Conservation (phyloP, 2,113 vertebrate species). For the Perccottus glenii region DNA sequence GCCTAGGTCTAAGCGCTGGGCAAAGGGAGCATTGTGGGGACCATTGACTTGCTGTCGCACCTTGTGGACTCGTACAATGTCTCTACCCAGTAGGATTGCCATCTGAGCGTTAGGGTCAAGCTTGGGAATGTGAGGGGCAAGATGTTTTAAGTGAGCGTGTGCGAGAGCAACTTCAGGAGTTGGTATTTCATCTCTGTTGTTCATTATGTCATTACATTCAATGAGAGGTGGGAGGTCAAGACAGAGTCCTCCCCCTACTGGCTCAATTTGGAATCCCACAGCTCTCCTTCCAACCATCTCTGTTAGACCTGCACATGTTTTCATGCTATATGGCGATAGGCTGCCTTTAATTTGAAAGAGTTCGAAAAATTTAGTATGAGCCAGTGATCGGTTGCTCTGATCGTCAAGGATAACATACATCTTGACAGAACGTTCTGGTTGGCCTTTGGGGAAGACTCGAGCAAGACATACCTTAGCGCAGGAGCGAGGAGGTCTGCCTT, state of each 20-base stretch:
- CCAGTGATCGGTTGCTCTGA: slow-evolving; percentile 32
- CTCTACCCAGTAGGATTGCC: slow-evolving; percentile 3
- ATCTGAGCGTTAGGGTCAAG: slow-evolving; percentile 23
- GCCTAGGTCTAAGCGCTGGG: slow-evolving; percentile 3
- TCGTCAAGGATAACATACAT: slow-evolving; percentile 25
- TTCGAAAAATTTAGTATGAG: slow-evolving; percentile 21
- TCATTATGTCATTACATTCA: slow-evolving; percentile 14
- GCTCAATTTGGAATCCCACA: slow-evolving; percentile 4
- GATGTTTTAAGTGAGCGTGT: not conserved
- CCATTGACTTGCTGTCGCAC: slow-evolving; percentile 6
- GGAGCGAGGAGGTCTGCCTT: not conserved
- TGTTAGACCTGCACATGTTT: slow-evolving; percentile 10
- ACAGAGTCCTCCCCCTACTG: not conserved
- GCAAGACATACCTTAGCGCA: slow-evolving; percentile 28
- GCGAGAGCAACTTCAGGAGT: slow-evolving; percentile 10
- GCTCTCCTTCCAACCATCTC: slow-evolving; percentile 16
- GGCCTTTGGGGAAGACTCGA: slow-evolving; percentile 13
- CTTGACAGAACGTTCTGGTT: slow-evolving; percentile 6
- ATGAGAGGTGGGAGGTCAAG: slow-evolving; percentile 4
- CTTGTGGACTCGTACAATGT: slow-evolving; percentile 4
- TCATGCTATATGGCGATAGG: slow-evolving; percentile 16
- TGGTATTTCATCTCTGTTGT: slow-evolving; percentile 5
- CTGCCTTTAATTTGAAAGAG: slow-evolving; percentile 7
- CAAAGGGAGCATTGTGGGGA: slow-evolving; percentile 3
- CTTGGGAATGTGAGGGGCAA: slow-evolving; percentile 14